Evolutionary conservation across 1,140 invertebrate species (phyloP), one percentile per base, ranked within the genome.

Genomic region (Drosophila mayri): DNA sequence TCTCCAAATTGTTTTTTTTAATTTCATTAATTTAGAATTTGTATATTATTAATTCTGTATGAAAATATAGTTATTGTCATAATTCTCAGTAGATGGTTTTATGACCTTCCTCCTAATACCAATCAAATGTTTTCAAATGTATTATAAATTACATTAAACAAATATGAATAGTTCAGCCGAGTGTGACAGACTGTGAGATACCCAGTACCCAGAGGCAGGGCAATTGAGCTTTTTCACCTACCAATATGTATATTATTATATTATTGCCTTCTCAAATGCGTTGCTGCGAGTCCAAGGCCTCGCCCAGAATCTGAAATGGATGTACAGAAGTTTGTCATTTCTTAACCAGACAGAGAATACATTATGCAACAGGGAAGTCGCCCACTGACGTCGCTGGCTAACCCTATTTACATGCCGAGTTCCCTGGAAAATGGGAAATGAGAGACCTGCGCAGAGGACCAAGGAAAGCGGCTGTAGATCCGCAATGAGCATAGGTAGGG

Each of bases 371-470:
- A 49, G 43, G 43, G 25, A 25, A 57, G 52, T 43, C 73, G 20
- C 54, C 50, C 65, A 58, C 64, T 49, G 43, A 25, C 52, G 32
- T 41, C 66, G 35, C 54, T 60, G 12, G 30, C 44, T 73, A 73
- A 73, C 41, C 60, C 65, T 63, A 77, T 86, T 85, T 81, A 63
- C 76, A 84, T 85, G 82, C 18, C 40, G 83, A 78, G 70, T 65
- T 80, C 62, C 60, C 63, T 52, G 44, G 46, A 28, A 66, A 62
- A 54, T 63, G 30, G 41, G 35, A 72, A 70, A 70, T 58, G 65
- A 70, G 68, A 41, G 52, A 44, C 50, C 62, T 28, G 62, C 16
- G 52, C 52, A 65, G 30, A 25, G 50, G 54, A 40, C 32, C 67
- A 4, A 20, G 61, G 65, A 30, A 38, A 37, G 37, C 63, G 35